Evolutionary conservation across 2,888 invertebrate species (phyloP).

Genomic region (Acanthosepion pharaonis): DNA sequence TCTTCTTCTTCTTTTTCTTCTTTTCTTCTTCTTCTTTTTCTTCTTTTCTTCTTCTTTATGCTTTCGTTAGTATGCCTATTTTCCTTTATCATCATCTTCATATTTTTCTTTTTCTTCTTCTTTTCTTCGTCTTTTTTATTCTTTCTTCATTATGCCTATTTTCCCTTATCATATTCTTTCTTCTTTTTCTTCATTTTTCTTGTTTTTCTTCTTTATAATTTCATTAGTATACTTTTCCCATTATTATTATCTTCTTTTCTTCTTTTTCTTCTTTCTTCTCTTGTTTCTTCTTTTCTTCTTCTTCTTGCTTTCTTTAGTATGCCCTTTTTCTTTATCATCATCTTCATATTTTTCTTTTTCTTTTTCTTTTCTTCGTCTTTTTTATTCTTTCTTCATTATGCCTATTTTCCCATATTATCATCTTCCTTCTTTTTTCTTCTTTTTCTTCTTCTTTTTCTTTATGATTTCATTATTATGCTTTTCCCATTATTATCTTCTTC

Average conservation of each 20-base stretch:
- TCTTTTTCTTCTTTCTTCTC: neutral
- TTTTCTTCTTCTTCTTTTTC: neutral
- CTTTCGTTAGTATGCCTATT: too few species aligned
- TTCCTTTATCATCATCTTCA: neutral
- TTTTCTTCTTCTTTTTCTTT: too few species aligned
- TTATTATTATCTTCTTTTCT: neutral
- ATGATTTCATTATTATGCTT: too few species aligned
- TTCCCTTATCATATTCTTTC: neutral
- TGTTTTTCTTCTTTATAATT: neutral
- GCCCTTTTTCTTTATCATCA: rapidly evolving
- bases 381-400: neutral
- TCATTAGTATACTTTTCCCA: neutral
- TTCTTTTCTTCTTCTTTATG: neutral
- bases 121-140: neutral
- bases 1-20: neutral
- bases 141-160: neutral
- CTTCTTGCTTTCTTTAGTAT: neutral
- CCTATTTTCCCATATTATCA: neutral
- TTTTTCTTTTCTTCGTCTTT: too few species aligned
- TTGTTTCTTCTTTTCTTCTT: neutral
- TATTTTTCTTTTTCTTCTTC: rapidly evolving
- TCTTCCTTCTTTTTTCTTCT: neutral
- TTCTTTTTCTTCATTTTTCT: neutral
- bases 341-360: neutral
- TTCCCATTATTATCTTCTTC: neutral